Evolutionary conservation across 2,797 vertebrate genomes (phyloP).

Genomic region (Trematocara caparti): DNA sequence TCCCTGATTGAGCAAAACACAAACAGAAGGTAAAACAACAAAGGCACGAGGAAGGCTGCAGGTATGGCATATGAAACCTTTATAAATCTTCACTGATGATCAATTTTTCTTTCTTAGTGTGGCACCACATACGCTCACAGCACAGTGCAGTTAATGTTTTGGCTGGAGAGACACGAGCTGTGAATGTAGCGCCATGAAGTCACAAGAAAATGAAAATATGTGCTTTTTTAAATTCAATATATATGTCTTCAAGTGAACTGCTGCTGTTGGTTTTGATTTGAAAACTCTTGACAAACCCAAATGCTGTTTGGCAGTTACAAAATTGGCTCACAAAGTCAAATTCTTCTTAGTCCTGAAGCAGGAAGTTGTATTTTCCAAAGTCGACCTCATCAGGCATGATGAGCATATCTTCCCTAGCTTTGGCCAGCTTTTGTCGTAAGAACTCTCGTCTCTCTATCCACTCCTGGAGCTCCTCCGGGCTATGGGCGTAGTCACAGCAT

Average conservation of each 20-base stretch:
- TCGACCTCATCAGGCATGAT: slow-evolving; percentile 85
- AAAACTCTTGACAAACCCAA: not conserved
- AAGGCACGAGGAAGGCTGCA: not conserved
- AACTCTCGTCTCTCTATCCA: slow-evolving; percentile 88
- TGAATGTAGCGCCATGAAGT: not conserved
- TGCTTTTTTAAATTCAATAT: not conserved
- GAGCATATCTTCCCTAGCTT: slow-evolving; percentile 90
- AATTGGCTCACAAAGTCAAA: not conserved
- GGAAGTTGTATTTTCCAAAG: slow-evolving; percentile 95
- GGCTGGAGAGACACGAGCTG: not conserved
- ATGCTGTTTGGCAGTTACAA: slow-evolving; percentile 6
- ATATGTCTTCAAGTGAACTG: not conserved
- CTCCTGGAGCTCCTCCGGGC: slow-evolving; percentile 87
- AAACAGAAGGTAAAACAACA: not conserved
- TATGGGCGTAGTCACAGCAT: slow-evolving; percentile 89
- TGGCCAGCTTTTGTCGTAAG: slow-evolving; percentile 86
- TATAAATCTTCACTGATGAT: not conserved
- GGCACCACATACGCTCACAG: not conserved
- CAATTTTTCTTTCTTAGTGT: not conserved
- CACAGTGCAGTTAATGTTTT: not conserved
- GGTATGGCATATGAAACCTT: not conserved
- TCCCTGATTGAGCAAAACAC: not conserved
- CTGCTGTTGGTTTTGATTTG: not conserved
- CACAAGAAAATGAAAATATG: not conserved
- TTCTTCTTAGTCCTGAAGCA: slow-evolving; percentile 78